Base-by-base conservation (phyloP, 2,888 invertebrate species). In the Mythimna pallens region DNA sequence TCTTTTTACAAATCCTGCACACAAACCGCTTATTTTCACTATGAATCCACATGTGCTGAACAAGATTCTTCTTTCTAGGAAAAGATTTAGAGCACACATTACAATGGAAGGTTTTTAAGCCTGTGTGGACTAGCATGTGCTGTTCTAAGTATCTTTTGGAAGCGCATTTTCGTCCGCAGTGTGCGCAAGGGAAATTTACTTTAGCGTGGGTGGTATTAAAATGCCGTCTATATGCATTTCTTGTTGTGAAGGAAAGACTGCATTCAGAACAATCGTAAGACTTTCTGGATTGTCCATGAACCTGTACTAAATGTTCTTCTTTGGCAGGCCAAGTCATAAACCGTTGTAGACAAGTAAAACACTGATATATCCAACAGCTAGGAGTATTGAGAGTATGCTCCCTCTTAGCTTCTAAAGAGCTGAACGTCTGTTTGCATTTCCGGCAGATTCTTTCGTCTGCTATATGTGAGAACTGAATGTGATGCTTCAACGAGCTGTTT, bases 121-220 rank as follows among this genome's bases (percentile, higher is more conserved):
- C 94, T 8, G 97, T 96, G 78, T 97, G 97, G 3, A 95, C 94
- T 9, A 96, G 94, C 71, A 93, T 92, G 80, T 97, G 97, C 17
- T 96, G 93, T 20, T 93, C 92, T 7, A 94, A 84, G 43, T 89
- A 89, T 20, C 89, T 87, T 82, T 92, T 91, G 0, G 92, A 90
- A 1, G 91, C 91, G 73, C 94, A 95, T 65, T 93, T 94, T 9
- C 90, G 80, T 0, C 93, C 93, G 62, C 95, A 96, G 71, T 91
- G 91, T 0, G 92, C 85, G 74, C 95, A 96, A 8, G 91, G 87
- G 40, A 89, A 93, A 67, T 92, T 92, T 4, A 94, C 89, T 47
- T 94, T 92, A 0, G 94, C 94, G 66, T 95, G 95, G 0, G 89
- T 88, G 6, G 93, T 89, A 88, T 92, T 92, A 74, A 93, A 93